phyloP scores from a whole-genome alignment of 2,113 vertebrate species.

The Deroptyus accipitrinus region DNA sequence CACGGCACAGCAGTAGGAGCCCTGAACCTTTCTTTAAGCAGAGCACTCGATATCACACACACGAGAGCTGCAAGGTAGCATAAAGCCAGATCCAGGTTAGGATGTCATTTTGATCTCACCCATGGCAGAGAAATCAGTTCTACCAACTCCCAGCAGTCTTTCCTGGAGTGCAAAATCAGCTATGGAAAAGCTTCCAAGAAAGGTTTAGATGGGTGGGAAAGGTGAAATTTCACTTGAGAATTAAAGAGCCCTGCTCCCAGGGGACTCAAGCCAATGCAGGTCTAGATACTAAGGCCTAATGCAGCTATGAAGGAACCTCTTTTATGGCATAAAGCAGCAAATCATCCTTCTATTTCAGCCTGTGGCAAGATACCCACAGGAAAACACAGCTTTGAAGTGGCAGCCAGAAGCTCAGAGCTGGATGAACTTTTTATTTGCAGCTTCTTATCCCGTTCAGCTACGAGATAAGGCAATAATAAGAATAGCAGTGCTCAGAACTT shows the following conservation, averaged over 20 bases:
- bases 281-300: neutral
- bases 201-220: neutral
- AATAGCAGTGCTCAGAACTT: neutral
- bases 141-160: neutral
- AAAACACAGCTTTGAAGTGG: constrained; percentile 15
- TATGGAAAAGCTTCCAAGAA: neutral
- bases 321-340: neutral
- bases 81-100: neutral
- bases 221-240: neutral
- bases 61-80: fast-evolving
- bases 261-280: neutral
- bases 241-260: neutral
- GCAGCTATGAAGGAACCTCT: neutral
- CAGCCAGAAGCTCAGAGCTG: neutral
- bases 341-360: neutral
- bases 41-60: neutral
- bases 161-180: neutral
- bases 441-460: neutral
- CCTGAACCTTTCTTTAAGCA: neutral
- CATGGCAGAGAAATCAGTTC: neutral
- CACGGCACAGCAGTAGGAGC: neutral
- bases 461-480: neutral
- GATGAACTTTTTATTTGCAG: neutral
- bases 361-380: neutral
- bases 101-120: neutral